Conservation (phyloP, 2,797 vertebrate genomes). For the Scarus forsteni region DNA sequence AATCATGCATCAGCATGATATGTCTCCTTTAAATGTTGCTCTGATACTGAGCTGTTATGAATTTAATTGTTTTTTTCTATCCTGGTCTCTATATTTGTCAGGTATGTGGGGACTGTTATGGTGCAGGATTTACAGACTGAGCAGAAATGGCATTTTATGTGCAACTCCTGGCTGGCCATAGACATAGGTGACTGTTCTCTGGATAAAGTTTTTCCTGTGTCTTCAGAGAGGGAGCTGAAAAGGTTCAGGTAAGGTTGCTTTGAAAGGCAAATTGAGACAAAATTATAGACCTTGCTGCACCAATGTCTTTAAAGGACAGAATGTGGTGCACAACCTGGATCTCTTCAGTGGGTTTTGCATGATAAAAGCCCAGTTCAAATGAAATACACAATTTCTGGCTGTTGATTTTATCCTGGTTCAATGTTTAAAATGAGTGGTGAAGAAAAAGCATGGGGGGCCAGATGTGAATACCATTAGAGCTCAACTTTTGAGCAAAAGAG, state of each 20-base stretch:
- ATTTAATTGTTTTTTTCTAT: too few species aligned
- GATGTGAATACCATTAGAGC: background rate
- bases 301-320: background rate
- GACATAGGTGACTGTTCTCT: slow-evolving; percentile 88
- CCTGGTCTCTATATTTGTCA: slow-evolving; percentile 46
- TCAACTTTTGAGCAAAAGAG: background rate
- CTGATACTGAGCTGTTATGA: too few species aligned
- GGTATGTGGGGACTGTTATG: slow-evolving; percentile 90
- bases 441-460: background rate
- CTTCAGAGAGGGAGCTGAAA: slow-evolving; percentile 90
- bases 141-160: slow-evolving; percentile 91
- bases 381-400: slow-evolving; percentile 1
- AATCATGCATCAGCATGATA: too few species aligned
- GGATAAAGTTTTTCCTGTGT: slow-evolving; percentile 88
- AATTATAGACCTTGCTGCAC: background rate
- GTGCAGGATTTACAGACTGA: slow-evolving; percentile 88
- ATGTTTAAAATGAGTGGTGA: background rate
- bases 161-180: slow-evolving; percentile 92
- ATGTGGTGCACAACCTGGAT: background rate
- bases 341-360: slow-evolving; percentile 17
- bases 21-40: too few species aligned
- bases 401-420: background rate
- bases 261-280: background rate
- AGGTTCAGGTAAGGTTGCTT: slow-evolving; percentile 86
- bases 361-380: background rate